Evolutionary conservation across 1,140 invertebrate species (phyloP).

Genomic region (Aphaenogaster rudis): DNA sequence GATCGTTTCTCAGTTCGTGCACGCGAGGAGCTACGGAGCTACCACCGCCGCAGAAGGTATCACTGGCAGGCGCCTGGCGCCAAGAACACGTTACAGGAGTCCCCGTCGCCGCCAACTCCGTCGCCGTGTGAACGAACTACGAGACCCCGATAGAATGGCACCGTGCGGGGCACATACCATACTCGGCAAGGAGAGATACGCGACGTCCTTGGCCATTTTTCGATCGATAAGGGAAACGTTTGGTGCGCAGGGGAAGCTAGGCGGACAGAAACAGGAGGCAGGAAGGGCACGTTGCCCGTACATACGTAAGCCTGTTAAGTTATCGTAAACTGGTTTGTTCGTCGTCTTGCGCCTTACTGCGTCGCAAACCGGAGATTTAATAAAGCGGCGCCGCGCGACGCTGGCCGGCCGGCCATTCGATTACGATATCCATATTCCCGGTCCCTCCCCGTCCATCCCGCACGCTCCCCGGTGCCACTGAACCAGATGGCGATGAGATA

Average conservation of each 20-base stretch:
- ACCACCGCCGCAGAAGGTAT: slow-evolving; percentile 60
- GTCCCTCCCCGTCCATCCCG: not conserved
- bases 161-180: slow-evolving; percentile 20
- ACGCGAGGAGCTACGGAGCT: slow-evolving; percentile 4
- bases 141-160: slow-evolving; percentile 27
- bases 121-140: slow-evolving; percentile 68
- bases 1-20: slow-evolving; percentile 32
- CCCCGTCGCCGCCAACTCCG: slow-evolving; percentile 43
- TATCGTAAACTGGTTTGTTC: slow-evolving; percentile 82
- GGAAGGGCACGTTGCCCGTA: slow-evolving; percentile 40
- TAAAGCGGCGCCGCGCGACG: slow-evolving; percentile 72
- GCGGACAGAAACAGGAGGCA: not conserved
- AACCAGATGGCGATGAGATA: slow-evolving; percentile 58
- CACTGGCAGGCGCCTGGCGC: slow-evolving; percentile 77
- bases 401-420: slow-evolving; percentile 67
- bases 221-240: slow-evolving; percentile 61
- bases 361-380: slow-evolving; percentile 71
- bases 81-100: slow-evolving; percentile 56
- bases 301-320: slow-evolving; percentile 70
- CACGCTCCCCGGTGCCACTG: not conserved
- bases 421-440: slow-evolving; percentile 74
- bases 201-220: slow-evolving; percentile 81
- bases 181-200: slow-evolving; percentile 59
- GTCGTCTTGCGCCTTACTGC: slow-evolving; percentile 50
- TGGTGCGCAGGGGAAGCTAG: slow-evolving; percentile 23